Conservation (phyloP, 2,113 vertebrate genomes). For the Toxostoma redivivum region DNA sequence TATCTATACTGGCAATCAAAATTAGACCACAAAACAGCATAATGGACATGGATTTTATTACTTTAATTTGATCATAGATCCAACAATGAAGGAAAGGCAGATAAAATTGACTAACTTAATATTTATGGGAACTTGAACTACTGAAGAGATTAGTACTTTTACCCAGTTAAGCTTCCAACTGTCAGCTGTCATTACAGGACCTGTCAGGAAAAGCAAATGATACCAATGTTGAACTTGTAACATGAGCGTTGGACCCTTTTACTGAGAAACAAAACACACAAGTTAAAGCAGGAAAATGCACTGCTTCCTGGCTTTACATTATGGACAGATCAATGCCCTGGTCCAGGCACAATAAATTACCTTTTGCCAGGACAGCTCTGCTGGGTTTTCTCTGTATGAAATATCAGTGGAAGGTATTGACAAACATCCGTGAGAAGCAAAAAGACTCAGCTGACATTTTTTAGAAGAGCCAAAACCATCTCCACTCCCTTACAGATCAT, state of each 20-base stretch:
- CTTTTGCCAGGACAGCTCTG: neutral
- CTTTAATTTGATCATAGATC: slow-evolving; percentile 64
- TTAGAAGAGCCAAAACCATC: neutral
- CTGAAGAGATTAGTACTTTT: slow-evolving; percentile 67
- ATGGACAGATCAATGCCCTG: slow-evolving; percentile 48
- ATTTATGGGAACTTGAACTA: slow-evolving; percentile 62
- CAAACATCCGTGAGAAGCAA: neutral
- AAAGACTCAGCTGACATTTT: neutral
- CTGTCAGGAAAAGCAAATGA: slow-evolving; percentile 60
- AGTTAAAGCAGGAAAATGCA: slow-evolving; percentile 28
- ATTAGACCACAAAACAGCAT: slow-evolving; percentile 60
- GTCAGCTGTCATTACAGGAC: slow-evolving; percentile 51
- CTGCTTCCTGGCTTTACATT: slow-evolving; percentile 47
- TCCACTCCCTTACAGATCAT: neutral
- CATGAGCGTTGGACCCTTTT: slow-evolving; percentile 16
- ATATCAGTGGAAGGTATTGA: neutral
- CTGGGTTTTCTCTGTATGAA: neutral
- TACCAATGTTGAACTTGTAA: slow-evolving; percentile 49
- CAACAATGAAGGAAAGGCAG: slow-evolving; percentile 60
- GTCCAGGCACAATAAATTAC: slow-evolving; percentile 19
- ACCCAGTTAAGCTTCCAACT: slow-evolving; percentile 60
- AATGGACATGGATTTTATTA: slow-evolving; percentile 66
- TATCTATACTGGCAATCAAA: slow-evolving; percentile 58
- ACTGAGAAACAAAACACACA: slow-evolving; percentile 40
- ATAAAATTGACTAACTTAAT: slow-evolving; percentile 70